These are phyloP conservation scores for Pogonomyrmex californicus DNA, from an alignment of 1,140 invertebrate species.

Conservation along the genomic window DNA sequence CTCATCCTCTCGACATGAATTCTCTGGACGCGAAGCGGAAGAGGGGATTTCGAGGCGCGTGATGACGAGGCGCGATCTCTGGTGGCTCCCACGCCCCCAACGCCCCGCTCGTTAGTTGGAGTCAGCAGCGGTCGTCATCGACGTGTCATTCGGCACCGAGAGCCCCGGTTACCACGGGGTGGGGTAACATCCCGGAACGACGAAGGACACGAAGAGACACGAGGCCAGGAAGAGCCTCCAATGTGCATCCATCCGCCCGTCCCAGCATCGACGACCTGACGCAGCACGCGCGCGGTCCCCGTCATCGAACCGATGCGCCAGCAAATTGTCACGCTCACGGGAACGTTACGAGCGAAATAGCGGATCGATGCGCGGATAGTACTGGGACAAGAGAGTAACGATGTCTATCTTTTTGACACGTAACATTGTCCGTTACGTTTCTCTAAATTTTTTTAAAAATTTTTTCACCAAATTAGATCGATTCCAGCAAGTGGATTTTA, in stretches of 20 bases:
- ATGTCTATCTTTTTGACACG: slow-evolving; percentile 28
- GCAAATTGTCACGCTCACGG: slow-evolving; percentile 81
- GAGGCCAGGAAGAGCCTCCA: slow-evolving; percentile 32
- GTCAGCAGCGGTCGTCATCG: slow-evolving; percentile 87
- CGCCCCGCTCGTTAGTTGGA: slow-evolving; percentile 87
- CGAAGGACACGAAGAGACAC: slow-evolving; percentile 64
- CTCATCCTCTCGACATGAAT: slow-evolving; percentile 58
- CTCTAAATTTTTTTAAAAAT: slow-evolving; percentile 10
- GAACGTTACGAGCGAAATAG: slow-evolving; percentile 45
- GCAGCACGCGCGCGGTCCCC: slow-evolving; percentile 78
- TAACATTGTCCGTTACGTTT: neutral
- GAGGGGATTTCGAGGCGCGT: slow-evolving; percentile 73
- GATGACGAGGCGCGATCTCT: slow-evolving; percentile 86
- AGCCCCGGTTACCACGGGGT: slow-evolving; percentile 67
- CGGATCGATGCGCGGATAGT: slow-evolving; percentile 41
- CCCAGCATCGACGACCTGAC: slow-evolving; percentile 83
- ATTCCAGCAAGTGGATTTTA: neutral
- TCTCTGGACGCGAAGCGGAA: slow-evolving; percentile 39
- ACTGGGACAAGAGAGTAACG: slow-evolving; percentile 21
- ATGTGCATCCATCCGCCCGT: slow-evolving; percentile 72
- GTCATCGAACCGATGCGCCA: slow-evolving; percentile 66
- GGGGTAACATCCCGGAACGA: slow-evolving; percentile 60
- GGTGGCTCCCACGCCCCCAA: slow-evolving; percentile 78
- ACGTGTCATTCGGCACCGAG: slow-evolving; percentile 85
- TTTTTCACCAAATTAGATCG: slow-evolving; percentile 53